Conservation (phyloP, 2,888 invertebrate species). For the Trichopoda pennipes region DNA sequence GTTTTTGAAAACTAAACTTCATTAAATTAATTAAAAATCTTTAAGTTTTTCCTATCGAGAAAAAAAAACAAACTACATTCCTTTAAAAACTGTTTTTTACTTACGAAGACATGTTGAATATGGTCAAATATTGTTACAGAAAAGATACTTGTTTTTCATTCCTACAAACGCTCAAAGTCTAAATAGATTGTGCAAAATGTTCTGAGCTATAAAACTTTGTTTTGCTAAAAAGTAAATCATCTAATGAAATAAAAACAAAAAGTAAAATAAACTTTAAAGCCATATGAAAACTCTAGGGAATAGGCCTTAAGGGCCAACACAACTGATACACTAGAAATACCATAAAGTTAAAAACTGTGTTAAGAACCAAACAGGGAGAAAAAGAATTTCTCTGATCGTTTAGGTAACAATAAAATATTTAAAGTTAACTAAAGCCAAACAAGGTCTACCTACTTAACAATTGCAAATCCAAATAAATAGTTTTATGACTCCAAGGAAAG, state of each 20-base stretch:
- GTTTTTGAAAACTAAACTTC: too few species aligned
- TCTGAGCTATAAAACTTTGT: slow-evolving; percentile 60
- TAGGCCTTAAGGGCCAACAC: slow-evolving; percentile 57
- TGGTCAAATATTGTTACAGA: not conserved
- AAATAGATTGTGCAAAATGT: slow-evolving; percentile 38
- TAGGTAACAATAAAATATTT: not conserved
- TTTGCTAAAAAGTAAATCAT: slow-evolving; percentile 56
- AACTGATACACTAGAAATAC: slow-evolving; percentile 44
- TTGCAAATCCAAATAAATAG: not conserved
- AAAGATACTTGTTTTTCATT: not conserved
- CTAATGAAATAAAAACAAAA: slow-evolving; percentile 32
- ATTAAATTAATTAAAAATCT: too few species aligned
- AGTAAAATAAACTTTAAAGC: not conserved
- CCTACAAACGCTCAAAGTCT: not conserved
- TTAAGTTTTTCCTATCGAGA: too few species aligned
- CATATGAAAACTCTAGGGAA: slow-evolving; percentile 57
- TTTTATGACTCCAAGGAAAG: not conserved
- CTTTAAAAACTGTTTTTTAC: not conserved
- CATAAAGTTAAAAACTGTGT: not conserved
- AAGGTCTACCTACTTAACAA: not conserved
- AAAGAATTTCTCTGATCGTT: slow-evolving; percentile 8
- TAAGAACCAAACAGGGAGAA: too few species aligned
- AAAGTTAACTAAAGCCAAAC: too few species aligned
- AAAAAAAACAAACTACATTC: not conserved
- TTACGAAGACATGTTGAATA: not conserved